phyloP scores from a whole-genome alignment of 23 tunicate species.

The Botrylloides violaceus region DNA sequence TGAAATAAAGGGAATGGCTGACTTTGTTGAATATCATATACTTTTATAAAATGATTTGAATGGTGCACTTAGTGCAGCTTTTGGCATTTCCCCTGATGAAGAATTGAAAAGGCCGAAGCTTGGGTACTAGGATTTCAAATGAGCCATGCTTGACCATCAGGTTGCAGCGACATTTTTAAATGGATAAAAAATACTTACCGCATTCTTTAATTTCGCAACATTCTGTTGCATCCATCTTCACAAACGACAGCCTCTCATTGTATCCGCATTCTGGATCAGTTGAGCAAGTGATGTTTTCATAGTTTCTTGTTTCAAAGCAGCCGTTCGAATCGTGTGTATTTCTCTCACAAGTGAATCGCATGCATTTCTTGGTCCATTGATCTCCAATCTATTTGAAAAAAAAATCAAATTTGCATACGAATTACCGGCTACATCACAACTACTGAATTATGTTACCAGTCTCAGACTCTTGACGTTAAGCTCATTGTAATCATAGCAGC shows the following conservation, averaged over 20 bases:
- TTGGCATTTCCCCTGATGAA: no score
- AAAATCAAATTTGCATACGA: no score
- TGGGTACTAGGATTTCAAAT: no score
- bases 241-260: constrained; percentile 20
- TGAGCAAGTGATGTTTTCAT: constrained; percentile 31
- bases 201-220: constrained; percentile 38
- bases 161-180: background rate
- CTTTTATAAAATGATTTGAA: no score
- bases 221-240: constrained; percentile 33
- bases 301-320: constrained; percentile 24
- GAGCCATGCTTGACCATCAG: no score
- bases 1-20: no score
- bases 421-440: no score
- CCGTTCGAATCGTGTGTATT: constrained; percentile 24
- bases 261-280: constrained; percentile 28
- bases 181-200: constrained; percentile 26
- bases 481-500: constrained; percentile 35
- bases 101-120: no score
- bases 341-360: constrained; percentile 27
- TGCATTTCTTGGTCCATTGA: constrained; percentile 43
- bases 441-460: constrained; percentile 18
- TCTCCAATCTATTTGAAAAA: constrained; percentile 20
- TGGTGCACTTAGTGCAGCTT: no score
- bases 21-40: no score
- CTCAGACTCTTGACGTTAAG: constrained; percentile 25